Base-by-base conservation (phyloP, 1,140 invertebrate species). In the Drosophila quadrilineata region DNA sequence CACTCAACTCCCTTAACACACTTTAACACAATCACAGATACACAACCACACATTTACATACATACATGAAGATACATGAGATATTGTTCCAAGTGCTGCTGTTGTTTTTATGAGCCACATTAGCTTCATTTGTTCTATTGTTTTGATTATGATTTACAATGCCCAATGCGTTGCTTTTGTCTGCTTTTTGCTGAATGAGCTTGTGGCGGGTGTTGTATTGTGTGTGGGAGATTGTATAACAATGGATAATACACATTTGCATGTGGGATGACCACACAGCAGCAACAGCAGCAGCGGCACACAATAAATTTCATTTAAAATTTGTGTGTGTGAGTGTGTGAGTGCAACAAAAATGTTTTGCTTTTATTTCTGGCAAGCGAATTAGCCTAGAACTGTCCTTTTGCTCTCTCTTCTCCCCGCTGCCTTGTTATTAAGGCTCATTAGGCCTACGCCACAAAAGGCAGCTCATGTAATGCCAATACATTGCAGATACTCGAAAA, bases 131-230 rank as follows among this genome's bases (percentile, higher is more conserved):
- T 85, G 80, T 86, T 85, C 79, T 85, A 85, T 85, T 85, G 79
- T 85, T 85, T 85, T 85, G 79, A 85, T 86, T 85, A 80, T 85
- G 79, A 84, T 84, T 84, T 84, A 84, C 79, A 84, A 85, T 85
- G 74, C 79, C 75, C 79, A 75, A 49, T 85, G 79, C 74, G 59
- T 58, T 54, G 74, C 79, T 85, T 84, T 85, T 84, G 77, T 85
- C 43, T 58, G 43, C 24, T 45, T 70, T 56, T 45, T 72, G 68
- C 71, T 74, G 66, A 79, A 79, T 75, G 71, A 58, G 77, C 69
- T 64, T 77, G 74, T 33, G 63, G 65, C 53, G 46, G 29, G 22
- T 46, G 29, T 14, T 52, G 64, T 46, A n/a, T 31, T 33, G 33
- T 58, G 64, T 36, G 33, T 53, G 31, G 49, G 53, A 58, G 48